A percentile compares a stretch with the other conserved stretches of the same genome.
These are phyloP conservation scores for Eilema sororculum DNA, from an alignment of 2,888 invertebrate genomes.

Conservation along the genomic window DNA sequence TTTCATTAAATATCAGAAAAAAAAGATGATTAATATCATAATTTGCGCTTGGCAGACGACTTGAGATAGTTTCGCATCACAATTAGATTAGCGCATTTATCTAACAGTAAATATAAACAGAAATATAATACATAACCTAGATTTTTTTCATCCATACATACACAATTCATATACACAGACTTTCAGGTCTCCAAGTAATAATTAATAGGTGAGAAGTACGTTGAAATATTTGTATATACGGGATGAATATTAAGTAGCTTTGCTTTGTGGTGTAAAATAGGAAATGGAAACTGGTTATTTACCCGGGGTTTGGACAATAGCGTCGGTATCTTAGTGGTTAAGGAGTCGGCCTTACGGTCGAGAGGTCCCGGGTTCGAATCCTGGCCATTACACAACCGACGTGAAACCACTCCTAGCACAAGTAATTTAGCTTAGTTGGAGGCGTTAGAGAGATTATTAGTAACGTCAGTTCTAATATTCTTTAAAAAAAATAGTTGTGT, in stretches of 20 bases:
- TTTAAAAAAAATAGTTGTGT: too few species aligned
- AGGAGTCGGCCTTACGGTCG: too few species aligned
- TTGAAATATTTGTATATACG: background rate
- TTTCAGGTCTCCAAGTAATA: background rate
- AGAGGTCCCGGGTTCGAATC: too few species aligned
- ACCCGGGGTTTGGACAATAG: too few species aligned
- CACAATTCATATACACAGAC: background rate
- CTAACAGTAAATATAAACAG: slow-evolving; percentile 6
- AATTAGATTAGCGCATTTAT: slow-evolving; percentile 13
- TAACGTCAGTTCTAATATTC: too few species aligned
- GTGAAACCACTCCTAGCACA: too few species aligned
- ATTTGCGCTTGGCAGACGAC: background rate
- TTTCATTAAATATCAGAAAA: background rate
- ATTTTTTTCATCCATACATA: background rate
- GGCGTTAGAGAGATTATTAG: too few species aligned
- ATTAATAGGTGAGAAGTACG: background rate
- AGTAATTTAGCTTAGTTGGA: too few species aligned
- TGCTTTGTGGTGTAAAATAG: background rate
- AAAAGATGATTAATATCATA: background rate
- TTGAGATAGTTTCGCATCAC: background rate
- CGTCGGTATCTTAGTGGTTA: too few species aligned
- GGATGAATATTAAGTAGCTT: background rate
- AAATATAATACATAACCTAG: slow-evolving; percentile 12
- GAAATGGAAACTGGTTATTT: too few species aligned
- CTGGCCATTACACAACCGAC: too few species aligned